phyloP scores from a whole-genome alignment of 2,888 invertebrate genomes.

The Carabus problematicus region DNA sequence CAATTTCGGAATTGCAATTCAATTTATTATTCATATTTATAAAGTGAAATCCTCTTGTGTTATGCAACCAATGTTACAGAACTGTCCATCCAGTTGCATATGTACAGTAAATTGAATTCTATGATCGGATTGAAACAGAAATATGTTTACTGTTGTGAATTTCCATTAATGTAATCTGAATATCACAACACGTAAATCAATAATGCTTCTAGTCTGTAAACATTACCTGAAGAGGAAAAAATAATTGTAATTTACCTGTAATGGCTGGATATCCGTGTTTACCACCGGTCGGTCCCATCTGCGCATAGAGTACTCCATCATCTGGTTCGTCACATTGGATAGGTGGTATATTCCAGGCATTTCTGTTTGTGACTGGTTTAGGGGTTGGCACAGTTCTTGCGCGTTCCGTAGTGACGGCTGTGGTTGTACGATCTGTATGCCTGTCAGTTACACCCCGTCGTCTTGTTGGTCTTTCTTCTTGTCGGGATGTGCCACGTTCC shows the following conservation, averaged over 20 bases:
- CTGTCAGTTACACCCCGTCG: constrained; percentile 13
- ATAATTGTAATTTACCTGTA: constrained; percentile 66
- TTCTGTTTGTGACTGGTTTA: constrained; percentile 65
- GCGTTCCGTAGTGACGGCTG: constrained; percentile 45
- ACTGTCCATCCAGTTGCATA: too few relatives aligned
- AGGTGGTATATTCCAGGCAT: constrained; percentile 87
- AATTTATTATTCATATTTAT: too few relatives aligned
- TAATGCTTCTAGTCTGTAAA: not conserved
- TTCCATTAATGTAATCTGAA: constrained; percentile 2
- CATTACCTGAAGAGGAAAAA: not conserved
- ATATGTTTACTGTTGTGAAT: not conserved
- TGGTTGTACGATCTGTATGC: constrained; percentile 23
- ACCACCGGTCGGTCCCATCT: constrained; percentile 93
- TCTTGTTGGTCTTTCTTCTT: constrained; percentile 19
- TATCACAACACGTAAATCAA: not conserved
- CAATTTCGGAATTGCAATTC: too few relatives aligned
- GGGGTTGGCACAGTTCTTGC: constrained; percentile 65
- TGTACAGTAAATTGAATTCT: not conserved
- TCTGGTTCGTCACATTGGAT: constrained; percentile 90
- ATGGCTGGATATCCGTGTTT: constrained; percentile 89
- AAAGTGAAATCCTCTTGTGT: too few relatives aligned
- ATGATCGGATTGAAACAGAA: not conserved
- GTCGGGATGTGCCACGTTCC: constrained; percentile 1
- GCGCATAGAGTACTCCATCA: constrained; percentile 90
- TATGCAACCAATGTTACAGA: too few relatives aligned